Percentiles rank a stretch among this genome's conserved stretches.
phyloP scores from a whole-genome alignment of 2,888 invertebrate genomes.

The Pteria penguin region DNA sequence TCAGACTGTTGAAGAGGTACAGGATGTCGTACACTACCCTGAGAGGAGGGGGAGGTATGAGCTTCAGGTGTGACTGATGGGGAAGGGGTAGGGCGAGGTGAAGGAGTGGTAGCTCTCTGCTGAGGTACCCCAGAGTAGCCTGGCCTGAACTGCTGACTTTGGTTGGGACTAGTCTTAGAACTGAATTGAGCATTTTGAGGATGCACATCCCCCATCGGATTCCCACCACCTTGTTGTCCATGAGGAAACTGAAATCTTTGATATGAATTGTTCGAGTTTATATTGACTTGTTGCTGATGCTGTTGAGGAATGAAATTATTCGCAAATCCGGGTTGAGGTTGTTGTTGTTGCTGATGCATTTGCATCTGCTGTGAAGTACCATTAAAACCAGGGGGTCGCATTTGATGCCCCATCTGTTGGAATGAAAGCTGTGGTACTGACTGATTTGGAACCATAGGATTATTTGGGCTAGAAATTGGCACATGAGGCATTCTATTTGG shows the following conservation, averaged over 20 bases:
- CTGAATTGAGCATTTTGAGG: conserved; percentile 59
- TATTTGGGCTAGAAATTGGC: conserved; percentile 46
- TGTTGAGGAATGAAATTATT: conserved; percentile 35
- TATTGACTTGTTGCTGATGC: conserved; percentile 40
- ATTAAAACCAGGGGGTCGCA: neutral
- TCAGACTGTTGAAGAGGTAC: conserved; percentile 60
- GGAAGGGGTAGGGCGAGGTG: conserved; percentile 67
- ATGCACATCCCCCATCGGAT: conserved; percentile 46
- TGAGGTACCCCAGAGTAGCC: conserved; percentile 43
- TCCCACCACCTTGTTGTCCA: conserved; percentile 26
- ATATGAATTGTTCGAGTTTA: conserved; percentile 26
- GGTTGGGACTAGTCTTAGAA: conserved; percentile 62
- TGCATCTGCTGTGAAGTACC: neutral
- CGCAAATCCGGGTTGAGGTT: conserved; percentile 4
- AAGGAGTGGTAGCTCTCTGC: conserved; percentile 59
- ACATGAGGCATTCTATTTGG: conserved; percentile 44
- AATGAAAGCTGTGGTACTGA: conserved; percentile 7
- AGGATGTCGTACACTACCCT: conserved; percentile 62
- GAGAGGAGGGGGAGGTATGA: conserved; percentile 57
- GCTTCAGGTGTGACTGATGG: conserved; percentile 54
- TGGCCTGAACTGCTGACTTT: conserved; percentile 49
- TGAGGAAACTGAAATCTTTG: conserved; percentile 33
- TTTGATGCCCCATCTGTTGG: conserved; percentile 9
- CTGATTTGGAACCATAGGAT: conserved; percentile 14
- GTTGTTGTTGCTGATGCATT: conserved; percentile 31